Evolutionary conservation across 2,888 invertebrate species (phyloP).

Genomic region (Cataglyphis rosenhaueri): DNA sequence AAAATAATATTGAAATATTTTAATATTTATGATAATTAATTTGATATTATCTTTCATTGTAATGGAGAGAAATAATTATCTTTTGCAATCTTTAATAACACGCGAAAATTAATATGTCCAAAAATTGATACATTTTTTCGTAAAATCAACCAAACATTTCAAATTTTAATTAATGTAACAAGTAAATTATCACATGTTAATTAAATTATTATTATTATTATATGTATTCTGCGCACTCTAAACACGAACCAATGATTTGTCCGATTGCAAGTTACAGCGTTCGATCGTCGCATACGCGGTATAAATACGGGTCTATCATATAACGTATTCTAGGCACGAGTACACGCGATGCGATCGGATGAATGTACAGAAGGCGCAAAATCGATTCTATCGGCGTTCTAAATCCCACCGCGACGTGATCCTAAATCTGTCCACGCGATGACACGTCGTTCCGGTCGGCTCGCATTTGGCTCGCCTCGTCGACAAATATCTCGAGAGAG

Average conservation of each 20-base stretch:
- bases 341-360: background rate
- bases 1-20: background rate
- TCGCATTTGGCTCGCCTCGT: conserved; percentile 32
- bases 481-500: background rate
- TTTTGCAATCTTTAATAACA: background rate
- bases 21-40: background rate
- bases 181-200: background rate
- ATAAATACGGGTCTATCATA: background rate
- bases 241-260: background rate
- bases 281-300: background rate
- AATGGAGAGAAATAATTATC: background rate
- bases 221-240: background rate
- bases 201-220: background rate
- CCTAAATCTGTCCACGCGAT: conserved; percentile 40
- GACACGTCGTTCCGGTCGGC: conserved; percentile 12
- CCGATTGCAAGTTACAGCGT: background rate
- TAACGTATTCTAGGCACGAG: conserved; percentile 25
- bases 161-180: background rate
- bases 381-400: conserved; percentile 22
- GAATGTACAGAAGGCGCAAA: conserved; percentile 25
- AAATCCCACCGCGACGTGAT: conserved; percentile 25
- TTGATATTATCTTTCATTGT: too few species aligned
- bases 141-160: background rate
- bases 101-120: background rate
- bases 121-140: background rate